Evolutionary conservation across 2,797 vertebrate species (phyloP).

Genomic region (Pseudocheirus occidentalis): DNA sequence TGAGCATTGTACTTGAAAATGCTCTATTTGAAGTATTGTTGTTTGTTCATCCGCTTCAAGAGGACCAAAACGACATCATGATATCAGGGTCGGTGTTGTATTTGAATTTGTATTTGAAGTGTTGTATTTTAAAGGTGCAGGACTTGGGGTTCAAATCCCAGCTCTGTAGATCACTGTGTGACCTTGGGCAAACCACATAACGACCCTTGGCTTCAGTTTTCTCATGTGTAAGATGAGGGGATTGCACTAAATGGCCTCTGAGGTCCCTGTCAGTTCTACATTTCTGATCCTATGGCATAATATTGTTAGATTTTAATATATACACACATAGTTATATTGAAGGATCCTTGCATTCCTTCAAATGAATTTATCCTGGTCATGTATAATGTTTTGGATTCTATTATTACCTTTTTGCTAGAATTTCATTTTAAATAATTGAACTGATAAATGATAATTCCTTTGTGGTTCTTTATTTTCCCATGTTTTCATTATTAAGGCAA

Average conservation of each 20-base stretch:
- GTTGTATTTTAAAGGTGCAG: no score
- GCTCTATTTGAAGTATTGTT: no score
- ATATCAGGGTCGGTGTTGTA: no score
- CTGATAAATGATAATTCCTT: not conserved
- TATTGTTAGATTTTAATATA: no score
- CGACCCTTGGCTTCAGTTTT: not conserved
- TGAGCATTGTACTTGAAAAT: no score
- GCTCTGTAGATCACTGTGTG: no score
- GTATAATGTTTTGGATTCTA: not conserved
- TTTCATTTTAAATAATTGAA: not conserved
- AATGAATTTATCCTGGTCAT: not conserved
- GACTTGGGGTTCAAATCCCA: no score
- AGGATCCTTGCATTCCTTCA: not conserved
- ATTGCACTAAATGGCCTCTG: not conserved
- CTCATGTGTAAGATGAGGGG: not conserved
- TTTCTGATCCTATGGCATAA: not conserved
- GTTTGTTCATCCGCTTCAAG: no score
- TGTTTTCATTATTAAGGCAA: not conserved
- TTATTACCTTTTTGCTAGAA: not conserved
- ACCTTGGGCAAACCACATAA: not conserved
- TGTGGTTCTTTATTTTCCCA: not conserved
- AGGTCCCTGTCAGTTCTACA: not conserved
- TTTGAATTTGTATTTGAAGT: no score
- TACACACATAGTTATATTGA: not conserved
- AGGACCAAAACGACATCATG: no score